These are phyloP conservation scores for Listrodromus nycthemerus DNA, from an alignment of 2,888 invertebrate genomes.

Conservation along the genomic window DNA sequence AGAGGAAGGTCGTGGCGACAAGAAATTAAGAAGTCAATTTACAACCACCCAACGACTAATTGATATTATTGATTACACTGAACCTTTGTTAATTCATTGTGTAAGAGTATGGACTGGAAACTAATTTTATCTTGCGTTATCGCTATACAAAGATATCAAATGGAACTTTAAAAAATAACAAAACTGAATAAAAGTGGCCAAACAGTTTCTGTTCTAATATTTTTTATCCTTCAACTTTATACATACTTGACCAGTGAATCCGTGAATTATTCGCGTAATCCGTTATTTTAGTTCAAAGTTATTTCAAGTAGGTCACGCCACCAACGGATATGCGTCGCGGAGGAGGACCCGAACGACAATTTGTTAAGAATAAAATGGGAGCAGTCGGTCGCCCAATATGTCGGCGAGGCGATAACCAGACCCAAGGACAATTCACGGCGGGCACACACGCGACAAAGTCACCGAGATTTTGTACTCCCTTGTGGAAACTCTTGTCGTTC, in stretches of 20 bases:
- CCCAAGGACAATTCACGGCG: conserved; percentile 21
- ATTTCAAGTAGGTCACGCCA: conserved; percentile 27
- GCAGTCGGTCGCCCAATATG: conserved; percentile 3
- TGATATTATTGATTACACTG: background rate
- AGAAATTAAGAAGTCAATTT: conserved; percentile 27
- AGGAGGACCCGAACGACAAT: conserved; percentile 41
- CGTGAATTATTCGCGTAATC: conserved; percentile 2
- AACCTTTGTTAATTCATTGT: background rate
- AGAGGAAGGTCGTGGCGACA: conserved; percentile 16
- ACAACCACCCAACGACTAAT: conserved; percentile 1
- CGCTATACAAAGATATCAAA: too few relatives aligned
- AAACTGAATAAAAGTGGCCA: background rate
- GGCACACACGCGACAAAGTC: background rate
- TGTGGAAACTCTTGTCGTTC: background rate
- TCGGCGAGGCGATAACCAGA: background rate
- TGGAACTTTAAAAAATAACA: background rate
- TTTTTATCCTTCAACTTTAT: background rate
- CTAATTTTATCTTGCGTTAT: too few relatives aligned
- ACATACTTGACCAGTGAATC: conserved; percentile 9
- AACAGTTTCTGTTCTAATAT: background rate
- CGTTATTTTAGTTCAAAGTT: conserved; percentile 43
- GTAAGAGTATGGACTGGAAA: too few relatives aligned
- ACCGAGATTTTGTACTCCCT: background rate
- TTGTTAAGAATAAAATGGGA: conserved; percentile 28
- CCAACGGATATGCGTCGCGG: conserved; percentile 4